Base-by-base conservation (phyloP, 2,888 invertebrate genomes). In the Nomada flava region DNA sequence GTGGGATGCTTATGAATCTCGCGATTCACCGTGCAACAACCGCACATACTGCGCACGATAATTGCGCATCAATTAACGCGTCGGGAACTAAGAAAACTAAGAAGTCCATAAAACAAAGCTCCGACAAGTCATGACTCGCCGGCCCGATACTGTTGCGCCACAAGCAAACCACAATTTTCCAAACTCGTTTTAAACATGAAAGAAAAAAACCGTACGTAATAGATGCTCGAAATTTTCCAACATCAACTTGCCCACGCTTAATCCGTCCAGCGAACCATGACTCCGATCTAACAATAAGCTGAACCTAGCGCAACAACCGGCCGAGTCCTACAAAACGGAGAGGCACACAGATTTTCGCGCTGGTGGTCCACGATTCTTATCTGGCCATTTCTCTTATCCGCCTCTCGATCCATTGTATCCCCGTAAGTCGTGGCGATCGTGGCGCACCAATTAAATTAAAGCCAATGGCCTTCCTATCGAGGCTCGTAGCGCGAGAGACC, bases 391-490 rank as follows among this genome's bases (percentile, higher is more conserved):
- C 50, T 64, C 77, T 76, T 79, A 79, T 79, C 78, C 57, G 44
- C 71, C 62, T 69, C 78, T 76, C 82, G 72, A 78, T 79, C 77
- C 77, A 81, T 79, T 64, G 82, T 76, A 64, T 76, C 55, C 62
- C 60, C 70, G 69, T n/a, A 69, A 73, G 70, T 74, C 67, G 78
- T 76, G 68, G 62, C 68, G 55, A 57, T 69, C 78, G 78, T 76
- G 74, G 65, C 73, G 75, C 50, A 80, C 83, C 84, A 86, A 86
- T 86, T 86, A 86, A 86, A 86, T 86, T 86, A 86, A 86, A 86
- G 69, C 62, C 59, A 82, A 76, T 72, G 67, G 79, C 73, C 86
- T 70, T 59, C 63, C 36, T 74, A 73, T 59, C 59, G 78, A n/a
- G 64, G 80, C 36, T 44, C 68, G 65, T 15, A 23, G 50, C 50